phyloP scores from a whole-genome alignment of 2,888 invertebrate species.

The Himalopsyche japonica region DNA sequence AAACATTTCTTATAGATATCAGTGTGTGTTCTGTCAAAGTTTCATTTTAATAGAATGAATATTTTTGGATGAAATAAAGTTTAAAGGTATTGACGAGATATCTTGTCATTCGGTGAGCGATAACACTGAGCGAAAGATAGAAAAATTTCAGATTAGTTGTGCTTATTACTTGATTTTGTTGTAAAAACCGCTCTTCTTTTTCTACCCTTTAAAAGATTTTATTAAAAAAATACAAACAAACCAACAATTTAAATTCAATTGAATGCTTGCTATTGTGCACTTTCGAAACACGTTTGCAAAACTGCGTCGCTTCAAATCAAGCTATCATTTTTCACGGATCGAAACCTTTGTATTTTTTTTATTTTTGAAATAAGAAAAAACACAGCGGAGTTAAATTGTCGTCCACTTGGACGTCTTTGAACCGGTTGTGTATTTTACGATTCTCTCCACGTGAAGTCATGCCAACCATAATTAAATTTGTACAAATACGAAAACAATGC shows the following conservation, averaged over 20 bases:
- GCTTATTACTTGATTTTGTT: not conserved
- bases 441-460: conserved; percentile 3
- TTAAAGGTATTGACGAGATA: too few relatives aligned
- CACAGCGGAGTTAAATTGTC: conserved; percentile 4
- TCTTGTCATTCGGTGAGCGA: too few relatives aligned
- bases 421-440: conserved; percentile 1
- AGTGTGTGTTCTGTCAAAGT: too few relatives aligned
- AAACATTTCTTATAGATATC: too few relatives aligned
- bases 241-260: not conserved
- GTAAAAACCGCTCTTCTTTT: not conserved
- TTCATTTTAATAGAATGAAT: too few relatives aligned
- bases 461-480: conserved; percentile 29
- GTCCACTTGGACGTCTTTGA: conserved; percentile 3
- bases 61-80: too few relatives aligned
- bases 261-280: not conserved
- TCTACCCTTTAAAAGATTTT: not conserved
- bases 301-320: not conserved
- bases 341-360: conserved; percentile 7
- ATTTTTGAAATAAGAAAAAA: not conserved
- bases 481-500: conserved; percentile 31
- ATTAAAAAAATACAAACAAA: not conserved
- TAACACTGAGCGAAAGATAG: too few relatives aligned
- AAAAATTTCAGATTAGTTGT: too few relatives aligned
- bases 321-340: conserved; percentile 15
- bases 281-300: not conserved